These are phyloP conservation scores for Dicyrtomina minuta DNA, from an alignment of 2,888 invertebrate genomes.

Conservation along the genomic window DNA sequence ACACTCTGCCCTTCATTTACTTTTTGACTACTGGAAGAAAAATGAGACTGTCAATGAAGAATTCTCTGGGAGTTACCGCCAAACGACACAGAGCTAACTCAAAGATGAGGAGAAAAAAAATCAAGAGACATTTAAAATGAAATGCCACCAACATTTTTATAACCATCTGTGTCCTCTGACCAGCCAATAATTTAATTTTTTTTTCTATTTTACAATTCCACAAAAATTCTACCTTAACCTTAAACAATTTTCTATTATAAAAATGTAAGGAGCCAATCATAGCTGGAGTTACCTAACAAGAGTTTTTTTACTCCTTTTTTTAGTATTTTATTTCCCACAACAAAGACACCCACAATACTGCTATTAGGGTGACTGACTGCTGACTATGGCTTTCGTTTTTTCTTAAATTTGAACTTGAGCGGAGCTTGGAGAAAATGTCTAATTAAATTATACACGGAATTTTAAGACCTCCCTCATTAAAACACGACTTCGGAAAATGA, in stretches of 20 bases:
- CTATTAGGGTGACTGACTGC: no score
- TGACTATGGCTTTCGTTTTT: no score
- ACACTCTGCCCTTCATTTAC: background rate
- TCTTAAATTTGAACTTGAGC: no score
- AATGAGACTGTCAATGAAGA: constrained; percentile 53
- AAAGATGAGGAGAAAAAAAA: background rate
- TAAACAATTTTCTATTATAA: background rate
- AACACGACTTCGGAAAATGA: no score
- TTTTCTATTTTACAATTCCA: background rate
- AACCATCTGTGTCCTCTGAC: constrained; percentile 32
- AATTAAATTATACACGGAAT: no score
- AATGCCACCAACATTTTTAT: constrained; percentile 34
- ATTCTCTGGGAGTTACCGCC: constrained; percentile 36
- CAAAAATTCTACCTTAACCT: no score
- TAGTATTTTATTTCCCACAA: no score
- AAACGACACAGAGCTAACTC: constrained; percentile 14
- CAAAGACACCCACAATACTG: no score
- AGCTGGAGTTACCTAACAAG: background rate
- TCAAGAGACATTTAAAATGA: constrained; percentile 25
- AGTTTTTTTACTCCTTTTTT: constrained; percentile 1
- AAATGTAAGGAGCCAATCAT: background rate
- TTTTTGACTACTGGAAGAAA: constrained; percentile 40
- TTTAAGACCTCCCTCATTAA: no score
- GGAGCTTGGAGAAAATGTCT: no score
- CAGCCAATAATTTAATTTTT: constrained; percentile 29